Evolutionary conservation across 2,113 vertebrate genomes (phyloP).

Genomic region (Petrocephalus microphthalmus): DNA sequence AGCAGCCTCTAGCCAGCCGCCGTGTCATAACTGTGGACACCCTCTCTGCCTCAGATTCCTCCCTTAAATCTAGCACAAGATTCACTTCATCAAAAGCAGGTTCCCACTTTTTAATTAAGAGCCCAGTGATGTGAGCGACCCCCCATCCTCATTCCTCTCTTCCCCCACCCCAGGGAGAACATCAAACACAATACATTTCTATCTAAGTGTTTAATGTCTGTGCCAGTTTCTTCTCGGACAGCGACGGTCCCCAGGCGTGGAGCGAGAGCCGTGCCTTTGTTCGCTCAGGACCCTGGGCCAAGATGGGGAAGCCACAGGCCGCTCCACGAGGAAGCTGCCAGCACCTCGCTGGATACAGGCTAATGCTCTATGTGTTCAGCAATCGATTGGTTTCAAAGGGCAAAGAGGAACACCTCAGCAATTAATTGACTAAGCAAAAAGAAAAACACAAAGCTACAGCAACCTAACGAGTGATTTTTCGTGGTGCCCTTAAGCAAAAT

Average conservation of each 20-base stretch:
- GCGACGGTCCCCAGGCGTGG: background rate
- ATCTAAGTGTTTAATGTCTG: slow-evolving; percentile 14
- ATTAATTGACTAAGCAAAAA: slow-evolving; percentile 25
- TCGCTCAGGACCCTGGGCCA: background rate
- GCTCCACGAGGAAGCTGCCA: background rate
- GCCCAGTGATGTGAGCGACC: background rate
- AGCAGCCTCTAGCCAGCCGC: slow-evolving; percentile 16
- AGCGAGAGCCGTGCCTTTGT: background rate
- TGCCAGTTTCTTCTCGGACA: background rate
- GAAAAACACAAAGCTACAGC: background rate
- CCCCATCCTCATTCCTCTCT: background rate
- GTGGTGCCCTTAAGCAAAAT: background rate
- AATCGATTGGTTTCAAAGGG: slow-evolving; percentile 18
- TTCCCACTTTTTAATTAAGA: slow-evolving; percentile 16
- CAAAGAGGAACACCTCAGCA: slow-evolving; percentile 6
- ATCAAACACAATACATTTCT: slow-evolving; percentile 19
- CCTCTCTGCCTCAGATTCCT: background rate
- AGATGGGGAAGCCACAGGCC: background rate
- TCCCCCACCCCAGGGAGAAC: background rate
- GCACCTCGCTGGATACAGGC: background rate
- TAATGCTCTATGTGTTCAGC: slow-evolving; percentile 7
- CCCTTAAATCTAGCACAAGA: background rate
- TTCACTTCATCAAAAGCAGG: slow-evolving; percentile 4
- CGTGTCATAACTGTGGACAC: background rate
- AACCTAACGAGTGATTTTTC: background rate